These are phyloP conservation scores for Drosophila ogumai DNA, from an alignment of 1,140 invertebrate species.

Conservation along the genomic window DNA sequence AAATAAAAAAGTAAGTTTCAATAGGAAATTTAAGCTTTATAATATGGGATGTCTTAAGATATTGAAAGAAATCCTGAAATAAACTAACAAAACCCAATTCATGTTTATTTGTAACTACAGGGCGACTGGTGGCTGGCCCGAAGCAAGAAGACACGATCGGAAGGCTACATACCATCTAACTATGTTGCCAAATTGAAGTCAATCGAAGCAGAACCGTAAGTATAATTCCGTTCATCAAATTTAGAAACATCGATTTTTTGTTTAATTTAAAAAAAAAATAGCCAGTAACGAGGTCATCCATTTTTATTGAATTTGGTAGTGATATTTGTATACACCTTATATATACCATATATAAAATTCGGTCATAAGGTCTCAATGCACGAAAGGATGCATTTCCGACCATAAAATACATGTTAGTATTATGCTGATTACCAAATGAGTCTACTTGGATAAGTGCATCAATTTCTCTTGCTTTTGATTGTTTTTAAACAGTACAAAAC, in stretches of 20 bases:
- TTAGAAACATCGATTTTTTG: not conserved
- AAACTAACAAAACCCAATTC: not conserved
- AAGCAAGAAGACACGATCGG: constrained; percentile 96
- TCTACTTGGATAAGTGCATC: not conserved
- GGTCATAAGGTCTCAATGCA: not conserved
- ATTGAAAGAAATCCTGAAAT: too few species aligned
- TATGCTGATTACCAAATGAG: not conserved
- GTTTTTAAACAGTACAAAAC: too few species aligned
- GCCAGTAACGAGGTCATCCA: not conserved
- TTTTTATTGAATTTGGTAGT: not conserved
- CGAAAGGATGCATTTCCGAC: not conserved
- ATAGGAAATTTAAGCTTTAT: too few species aligned
- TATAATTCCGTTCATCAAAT: constrained; percentile 58
- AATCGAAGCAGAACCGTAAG: constrained; percentile 99
- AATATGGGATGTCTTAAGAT: too few species aligned
- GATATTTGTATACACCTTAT: not conserved
- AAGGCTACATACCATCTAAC: constrained; percentile 99
- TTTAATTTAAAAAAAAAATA: not conserved
- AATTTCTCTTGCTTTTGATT: not conserved
- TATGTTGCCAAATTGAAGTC: constrained; percentile 99
- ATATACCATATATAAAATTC: too few species aligned
- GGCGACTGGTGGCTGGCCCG: constrained; percentile 99
- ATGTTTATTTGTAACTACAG: constrained; percentile 69
- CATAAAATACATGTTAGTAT: not conserved
- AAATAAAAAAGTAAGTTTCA: too few species aligned